Evolutionary conservation across 2,888 invertebrate genomes (phyloP), one percentile per base, ranked within the genome.

Genomic region (Lysandra bellargus): DNA sequence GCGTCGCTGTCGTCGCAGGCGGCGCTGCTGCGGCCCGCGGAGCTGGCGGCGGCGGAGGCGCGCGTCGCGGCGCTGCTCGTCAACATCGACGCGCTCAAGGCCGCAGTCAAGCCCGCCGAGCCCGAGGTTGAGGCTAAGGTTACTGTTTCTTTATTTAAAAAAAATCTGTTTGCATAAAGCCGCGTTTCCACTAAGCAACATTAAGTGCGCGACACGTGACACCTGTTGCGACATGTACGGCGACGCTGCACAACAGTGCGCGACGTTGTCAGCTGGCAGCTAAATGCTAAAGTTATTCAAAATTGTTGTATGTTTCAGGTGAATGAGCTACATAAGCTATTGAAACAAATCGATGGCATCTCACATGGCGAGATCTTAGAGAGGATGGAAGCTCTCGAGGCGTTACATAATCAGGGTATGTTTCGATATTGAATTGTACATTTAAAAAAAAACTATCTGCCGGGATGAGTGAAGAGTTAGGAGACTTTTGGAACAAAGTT

Each of bases 391-490:
- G 97, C 98, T 1, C 93, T 99, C 4, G 98, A 98, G 90, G 96
- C 97, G 3, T 93, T 99, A 6, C 99, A 99, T 87, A 97, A 97
- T 89, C 98, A 98, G 96, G 98, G 98, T 98, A 91, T 88, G 60
- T 76, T 23, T n/a, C 30, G 23, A n/a, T 78, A 37, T 14, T 33
- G 4, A 53, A 53, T 14, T 3, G 12, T 14, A 53, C 53, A 12
- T 12, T 12, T 53, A 12, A 12, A 53, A 53, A 40, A 6, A 40
- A 40, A 53, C 53, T 14, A 4, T 53, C 14, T 44, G 44, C 6
- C 2, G 37, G 37, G 37, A 37, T 37, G 37, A 37, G 37, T 37
- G 2, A 37, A 37, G 37, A 37, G 2, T 0, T 37, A 37, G 2
- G 37, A 37, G 37, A 37, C 37, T 37, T 33, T 33, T 37, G 3